Percentiles rank a stretch among this genome's conserved stretches.
phyloP scores from a whole-genome alignment of 2,888 invertebrate genomes.

The Candidula unifasciata region DNA sequence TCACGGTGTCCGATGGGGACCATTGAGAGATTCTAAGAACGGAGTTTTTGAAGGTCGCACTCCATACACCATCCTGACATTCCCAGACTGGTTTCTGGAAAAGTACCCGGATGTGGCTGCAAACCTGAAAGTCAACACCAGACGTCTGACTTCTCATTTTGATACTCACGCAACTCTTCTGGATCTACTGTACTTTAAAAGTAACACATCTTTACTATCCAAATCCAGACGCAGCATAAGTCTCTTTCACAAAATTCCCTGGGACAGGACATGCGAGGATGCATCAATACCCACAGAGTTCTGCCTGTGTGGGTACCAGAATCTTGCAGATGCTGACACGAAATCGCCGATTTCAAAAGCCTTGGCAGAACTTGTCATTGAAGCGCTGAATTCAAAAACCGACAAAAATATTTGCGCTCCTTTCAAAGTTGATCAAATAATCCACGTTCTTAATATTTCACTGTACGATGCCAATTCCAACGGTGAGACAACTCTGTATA shows the following conservation, averaged over 20 bases:
- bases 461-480: slow-evolving; percentile 81
- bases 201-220: slow-evolving; percentile 39
- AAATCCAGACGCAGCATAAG: slow-evolving; percentile 81
- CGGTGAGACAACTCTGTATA: slow-evolving; percentile 75
- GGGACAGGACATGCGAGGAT: too few species aligned
- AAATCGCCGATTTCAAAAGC: slow-evolving; percentile 80
- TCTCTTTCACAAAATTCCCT: slow-evolving; percentile 82
- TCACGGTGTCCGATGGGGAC: slow-evolving; percentile 92
- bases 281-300: slow-evolving; percentile 86
- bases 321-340: slow-evolving; percentile 49
- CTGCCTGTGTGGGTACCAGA: slow-evolving; percentile 81
- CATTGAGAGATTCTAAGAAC: slow-evolving; percentile 88
- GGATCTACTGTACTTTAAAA: slow-evolving; percentile 80
- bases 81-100: slow-evolving; percentile 86
- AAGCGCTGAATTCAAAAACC: slow-evolving; percentile 83
- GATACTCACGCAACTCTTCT: slow-evolving; percentile 89
- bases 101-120: slow-evolving; percentile 82
- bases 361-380: slow-evolving; percentile 82
- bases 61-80: slow-evolving; percentile 86
- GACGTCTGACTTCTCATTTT: slow-evolving; percentile 86
- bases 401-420: slow-evolving; percentile 9
- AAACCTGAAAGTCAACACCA: slow-evolving; percentile 84
- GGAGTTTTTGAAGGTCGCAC: slow-evolving; percentile 88
- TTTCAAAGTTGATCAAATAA: slow-evolving; percentile 65
- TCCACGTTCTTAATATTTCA: slow-evolving; percentile 83